Evolutionary conservation across 2,797 vertebrate species (phyloP), one percentile per base, ranked within the genome.

Genomic region (Meriones psammophilus): DNA sequence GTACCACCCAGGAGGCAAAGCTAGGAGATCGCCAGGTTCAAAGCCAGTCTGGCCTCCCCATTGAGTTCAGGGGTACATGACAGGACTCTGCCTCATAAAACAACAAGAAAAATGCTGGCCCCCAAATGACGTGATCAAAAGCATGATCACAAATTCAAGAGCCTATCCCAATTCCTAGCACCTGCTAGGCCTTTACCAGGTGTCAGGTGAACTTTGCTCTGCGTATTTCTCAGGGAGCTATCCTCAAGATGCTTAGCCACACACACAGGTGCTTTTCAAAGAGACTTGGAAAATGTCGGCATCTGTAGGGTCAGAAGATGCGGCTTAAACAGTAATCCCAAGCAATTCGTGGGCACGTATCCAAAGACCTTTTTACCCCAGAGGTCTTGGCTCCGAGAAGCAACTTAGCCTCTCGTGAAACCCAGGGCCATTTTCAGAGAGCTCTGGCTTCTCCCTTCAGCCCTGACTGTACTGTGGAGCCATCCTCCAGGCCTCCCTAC

Each of bases 371-470:
- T 66, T 91, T 89, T 87, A 42, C 22, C 69, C 39, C 54, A 69
- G 92, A 92, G 78, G 88, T 64, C 54, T 80, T 94, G 54, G 54
- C 54, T 69, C 81, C 50, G 46, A 77, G 20, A 62, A 64, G 91
- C 87, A 56, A 76, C 18, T 54, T 3, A 54, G 28, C 39, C 14
- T 88, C 28, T 26, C 54, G 28, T 71, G 66, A 78, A 22, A 26
- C 46, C 50, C 13, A 39, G 62, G 77, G 73, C 3, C 80, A 42
- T 56, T 14, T 24, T 8, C 33, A 60, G 71, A 78, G 76, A 62
- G 15, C 3, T 10, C 58, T 46, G 73, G 69, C 22, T 36, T 80
- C 13, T 17, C 50, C 30, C 56, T 81, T 12, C 9, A 62, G n/a
- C 30, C 30, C 42, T 7, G n/a, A 50, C 10, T 46, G 26, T 24